Evolutionary conservation across 2,888 invertebrate genomes (phyloP), one percentile per base, ranked within the genome.

Genomic region (Beris morrisii): DNA sequence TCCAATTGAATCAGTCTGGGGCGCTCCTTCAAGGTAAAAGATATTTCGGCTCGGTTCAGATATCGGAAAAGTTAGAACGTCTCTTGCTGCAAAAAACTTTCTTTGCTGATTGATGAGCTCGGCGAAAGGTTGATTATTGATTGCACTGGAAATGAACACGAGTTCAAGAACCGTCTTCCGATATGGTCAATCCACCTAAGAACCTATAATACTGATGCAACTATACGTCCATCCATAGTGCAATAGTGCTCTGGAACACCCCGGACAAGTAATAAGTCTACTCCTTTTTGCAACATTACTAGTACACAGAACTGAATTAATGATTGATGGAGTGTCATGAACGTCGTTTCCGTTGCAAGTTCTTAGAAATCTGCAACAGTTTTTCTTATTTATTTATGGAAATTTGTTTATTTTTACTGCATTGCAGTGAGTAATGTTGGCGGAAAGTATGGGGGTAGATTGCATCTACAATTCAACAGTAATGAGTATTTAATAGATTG

Each of bases 311-410:
- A 50, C 43, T 61, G 52, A 32, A 61, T 52, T 52, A 61, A 61
- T 61, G 61, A 61, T 61, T 61, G 61, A 61, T 61, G 61, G 52
- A 61, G 61, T 61, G 61, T 52, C 61, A 61, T 61, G 61, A 61
- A 22, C 50, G 61, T 38, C 52, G 61, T 61, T 61, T 61, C 61
- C 61, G 61, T 52, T 61, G 61, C 61, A 61, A 52, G 38, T 31
- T 50, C 61, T 61, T 61, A 52, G 38, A 50, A 59, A 61, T 38
- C 61, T 32, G 52, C 61, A 61, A 61, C 15, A 30, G 50, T 50
- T 61, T 61, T 61, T 59, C 58, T 44, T 59, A 46, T 52, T 61
- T 61, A 52, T 52, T 52, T 61, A 61, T 52, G 61, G 30, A 61
- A 61, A 61, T 61, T 32, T 50, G 61, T 61, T 61, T 50, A 61